Evolutionary conservation across 2,113 vertebrate species (phyloP), one percentile per base, ranked within the genome.

Genomic region (Mionectes macconnelli): DNA sequence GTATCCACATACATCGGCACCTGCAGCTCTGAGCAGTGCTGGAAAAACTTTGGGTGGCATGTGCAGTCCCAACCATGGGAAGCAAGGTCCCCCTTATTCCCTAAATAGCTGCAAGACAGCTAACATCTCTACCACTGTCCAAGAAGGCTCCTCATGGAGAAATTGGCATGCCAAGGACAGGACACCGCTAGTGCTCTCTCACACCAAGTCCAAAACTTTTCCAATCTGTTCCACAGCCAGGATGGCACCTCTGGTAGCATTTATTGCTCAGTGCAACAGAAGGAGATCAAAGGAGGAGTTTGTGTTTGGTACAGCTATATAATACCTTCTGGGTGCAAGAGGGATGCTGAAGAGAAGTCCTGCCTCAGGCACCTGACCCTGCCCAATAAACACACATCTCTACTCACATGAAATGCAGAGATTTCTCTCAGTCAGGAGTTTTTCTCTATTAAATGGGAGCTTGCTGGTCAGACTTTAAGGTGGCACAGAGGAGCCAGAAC

Each of bases 11-110:
- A 39, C 23, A 3, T 40, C n/a, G 18, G 79, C 0, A 1, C 23
- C 57, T 63, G 27, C 69, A 19, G 1, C 44, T 52, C 57, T 0
- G 0, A 74, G 67, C 23, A 24, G 31, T 10, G n/a, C 45, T 42
- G 35, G 31, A 33, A 52, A 72, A 68, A 60, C 28, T 25, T 16
- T 31, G 40, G 18, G 8, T 50, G 45, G 28, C 28, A 37, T 0
- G 0, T 9, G 5, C 1, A 0, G 40, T 50, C 63, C 23, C 20
- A 52, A 23, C 14, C 2, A 0, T 9, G 11, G 24, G 13, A 25
- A 67, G 10, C 0, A 1, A 12, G 14, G 31, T 49, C 16, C 4
- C 28, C 3, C 0, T 66, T 44, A 11, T 4, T 28, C 8, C 40
- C 49, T 52, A 27, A 31, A 33, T 45, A 93, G 53, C 50, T 62